A percentile compares a stretch with the other conserved stretches of the same genome.
phyloP scores from a whole-genome alignment of 2,888 invertebrate species.

The Temnothorax unifasciatus region DNA sequence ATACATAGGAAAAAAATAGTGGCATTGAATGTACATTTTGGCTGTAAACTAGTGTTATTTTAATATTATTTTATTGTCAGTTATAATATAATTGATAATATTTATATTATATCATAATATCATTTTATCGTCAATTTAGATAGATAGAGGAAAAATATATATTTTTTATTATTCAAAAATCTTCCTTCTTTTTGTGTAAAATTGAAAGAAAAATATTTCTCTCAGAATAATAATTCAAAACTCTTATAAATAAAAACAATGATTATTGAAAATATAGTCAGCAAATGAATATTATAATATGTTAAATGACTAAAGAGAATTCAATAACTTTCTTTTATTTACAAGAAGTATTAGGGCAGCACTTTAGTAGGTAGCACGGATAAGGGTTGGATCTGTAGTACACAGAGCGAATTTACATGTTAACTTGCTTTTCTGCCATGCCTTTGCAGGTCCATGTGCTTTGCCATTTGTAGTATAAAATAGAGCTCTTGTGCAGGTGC shows the following conservation, averaged over 20 bases:
- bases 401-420: slow-evolving; percentile 22
- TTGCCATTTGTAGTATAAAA: slow-evolving; percentile 23
- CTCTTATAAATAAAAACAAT: neutral
- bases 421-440: slow-evolving; percentile 16
- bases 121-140: neutral
- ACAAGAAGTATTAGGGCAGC: neutral
- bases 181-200: neutral
- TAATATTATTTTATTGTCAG: neutral
- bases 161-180: neutral
- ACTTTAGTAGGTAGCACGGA: neutral
- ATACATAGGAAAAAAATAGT: too few species aligned
- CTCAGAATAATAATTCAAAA: neutral
- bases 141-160: neutral
- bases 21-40: too few species aligned
- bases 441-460: slow-evolving; percentile 16
- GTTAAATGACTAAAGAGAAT: neutral
- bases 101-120: neutral
- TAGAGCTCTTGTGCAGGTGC: slow-evolving; percentile 15
- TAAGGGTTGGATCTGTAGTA: neutral
- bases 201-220: neutral
- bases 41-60: too few species aligned
- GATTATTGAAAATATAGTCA: neutral
- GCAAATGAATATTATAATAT: neutral
- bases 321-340: neutral
- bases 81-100: too few species aligned